Evolutionary conservation across 2,797 vertebrate genomes (phyloP).

Genomic region (Mus caroli): DNA sequence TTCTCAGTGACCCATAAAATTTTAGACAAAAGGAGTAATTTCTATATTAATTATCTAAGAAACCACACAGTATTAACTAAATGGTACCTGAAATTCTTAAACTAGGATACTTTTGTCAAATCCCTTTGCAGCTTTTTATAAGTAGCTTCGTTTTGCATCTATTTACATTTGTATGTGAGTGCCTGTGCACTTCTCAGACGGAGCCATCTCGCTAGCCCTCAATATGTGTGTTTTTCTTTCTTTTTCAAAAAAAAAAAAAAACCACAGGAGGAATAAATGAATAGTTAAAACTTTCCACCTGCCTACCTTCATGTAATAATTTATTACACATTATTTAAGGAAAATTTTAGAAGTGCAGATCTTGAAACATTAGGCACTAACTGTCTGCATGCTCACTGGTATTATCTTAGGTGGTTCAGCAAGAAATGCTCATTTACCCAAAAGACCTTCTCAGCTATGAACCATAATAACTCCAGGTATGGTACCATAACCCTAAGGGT

Average conservation of each 20-base stretch:
- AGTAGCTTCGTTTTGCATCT: neutral
- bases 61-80: neutral
- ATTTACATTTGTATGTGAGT: neutral
- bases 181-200: neutral
- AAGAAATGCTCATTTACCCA: neutral
- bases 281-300: neutral
- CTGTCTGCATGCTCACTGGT: neutral
- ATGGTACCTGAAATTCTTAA: neutral
- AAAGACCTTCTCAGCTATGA: neutral
- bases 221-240: neutral
- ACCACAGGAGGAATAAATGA: neutral
- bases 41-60: neutral
- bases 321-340: conserved; percentile 14
- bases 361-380: neutral
- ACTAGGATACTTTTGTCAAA: neutral
- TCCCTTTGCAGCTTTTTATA: neutral
- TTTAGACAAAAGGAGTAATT: neutral
- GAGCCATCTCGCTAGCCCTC: neutral
- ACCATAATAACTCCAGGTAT: neutral
- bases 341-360: neutral
- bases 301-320: neutral
- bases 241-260: neutral
- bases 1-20: too few relatives aligned
- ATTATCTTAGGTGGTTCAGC: conserved; percentile 44
- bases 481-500: neutral